These are phyloP conservation scores for Galemys pyrenaicus DNA, from an alignment of 2,113 vertebrate genomes.

Conservation along the genomic window DNA sequence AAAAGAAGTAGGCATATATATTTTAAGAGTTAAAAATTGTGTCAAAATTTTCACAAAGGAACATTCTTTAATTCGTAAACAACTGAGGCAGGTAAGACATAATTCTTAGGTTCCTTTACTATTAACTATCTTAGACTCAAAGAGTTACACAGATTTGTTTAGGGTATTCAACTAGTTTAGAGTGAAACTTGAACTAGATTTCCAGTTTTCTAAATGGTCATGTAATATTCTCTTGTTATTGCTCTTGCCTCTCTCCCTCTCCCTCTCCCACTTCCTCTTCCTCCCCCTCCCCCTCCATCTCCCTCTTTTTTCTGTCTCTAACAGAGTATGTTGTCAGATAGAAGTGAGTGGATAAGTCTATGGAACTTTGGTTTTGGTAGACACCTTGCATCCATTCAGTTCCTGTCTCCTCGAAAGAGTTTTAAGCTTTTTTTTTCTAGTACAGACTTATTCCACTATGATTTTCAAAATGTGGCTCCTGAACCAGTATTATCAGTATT, in stretches of 20 bases:
- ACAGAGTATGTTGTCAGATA: too few species aligned
- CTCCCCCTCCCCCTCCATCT: too few species aligned
- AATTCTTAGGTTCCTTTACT: neutral
- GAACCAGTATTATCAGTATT: neutral
- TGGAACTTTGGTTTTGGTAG: neutral
- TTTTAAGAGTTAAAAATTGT: neutral
- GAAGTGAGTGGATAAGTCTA: neutral
- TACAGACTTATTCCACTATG: neutral
- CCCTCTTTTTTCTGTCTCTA: neutral
- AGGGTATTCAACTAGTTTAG: neutral
- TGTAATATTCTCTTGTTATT: neutral
- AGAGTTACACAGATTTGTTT: neutral
- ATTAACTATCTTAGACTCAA: neutral
- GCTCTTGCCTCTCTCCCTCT: neutral
- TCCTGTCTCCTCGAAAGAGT: neutral
- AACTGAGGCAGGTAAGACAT: neutral
- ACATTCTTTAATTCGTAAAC: neutral
- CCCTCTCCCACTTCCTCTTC: neutral
- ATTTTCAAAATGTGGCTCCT: neutral
- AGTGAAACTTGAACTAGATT: neutral
- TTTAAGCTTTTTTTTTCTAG: too few species aligned
- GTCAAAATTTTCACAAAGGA: neutral
- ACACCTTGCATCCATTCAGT: neutral
- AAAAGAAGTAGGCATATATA: neutral
- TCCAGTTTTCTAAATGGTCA: neutral